Evolutionary conservation across 2,113 vertebrate species (phyloP).

Genomic region (Petaurus breviceps): DNA sequence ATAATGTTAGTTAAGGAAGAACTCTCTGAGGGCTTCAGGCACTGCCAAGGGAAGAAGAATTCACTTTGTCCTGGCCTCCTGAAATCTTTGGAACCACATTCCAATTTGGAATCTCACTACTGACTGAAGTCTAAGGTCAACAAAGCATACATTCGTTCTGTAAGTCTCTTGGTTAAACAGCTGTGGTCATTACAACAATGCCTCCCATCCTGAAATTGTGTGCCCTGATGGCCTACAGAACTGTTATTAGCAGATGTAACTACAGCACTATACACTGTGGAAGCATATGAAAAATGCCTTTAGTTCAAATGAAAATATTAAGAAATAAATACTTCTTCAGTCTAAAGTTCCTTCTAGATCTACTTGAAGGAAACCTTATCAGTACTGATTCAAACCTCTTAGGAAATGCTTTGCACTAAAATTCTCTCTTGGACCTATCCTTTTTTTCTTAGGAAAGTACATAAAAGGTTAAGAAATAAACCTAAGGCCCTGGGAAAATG

Average conservation of each 20-base stretch:
- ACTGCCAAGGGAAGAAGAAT: background rate
- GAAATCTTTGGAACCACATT: background rate
- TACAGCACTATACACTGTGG: background rate
- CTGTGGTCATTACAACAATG: background rate
- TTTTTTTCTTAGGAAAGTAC: background rate
- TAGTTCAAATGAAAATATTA: background rate
- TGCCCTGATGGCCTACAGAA: background rate
- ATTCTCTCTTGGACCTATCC: background rate
- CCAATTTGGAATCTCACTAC: background rate
- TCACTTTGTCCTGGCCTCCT: background rate
- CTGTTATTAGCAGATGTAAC: no score
- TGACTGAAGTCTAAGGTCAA: background rate
- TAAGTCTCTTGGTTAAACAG: no score
- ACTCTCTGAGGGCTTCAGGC: background rate
- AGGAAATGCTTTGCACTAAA: background rate
- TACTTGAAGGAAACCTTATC: background rate
- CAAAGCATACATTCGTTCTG: background rate
- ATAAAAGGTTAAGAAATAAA: background rate
- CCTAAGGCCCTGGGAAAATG: background rate
- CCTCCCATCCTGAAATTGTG: background rate
- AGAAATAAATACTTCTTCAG: no score
- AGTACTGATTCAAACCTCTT: background rate
- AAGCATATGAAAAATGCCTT: background rate
- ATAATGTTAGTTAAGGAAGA: background rate
- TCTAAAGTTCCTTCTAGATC: background rate